Base-by-base conservation (phyloP, 2,797 vertebrate genomes). In the Enteromius afrohamiltoni region DNA sequence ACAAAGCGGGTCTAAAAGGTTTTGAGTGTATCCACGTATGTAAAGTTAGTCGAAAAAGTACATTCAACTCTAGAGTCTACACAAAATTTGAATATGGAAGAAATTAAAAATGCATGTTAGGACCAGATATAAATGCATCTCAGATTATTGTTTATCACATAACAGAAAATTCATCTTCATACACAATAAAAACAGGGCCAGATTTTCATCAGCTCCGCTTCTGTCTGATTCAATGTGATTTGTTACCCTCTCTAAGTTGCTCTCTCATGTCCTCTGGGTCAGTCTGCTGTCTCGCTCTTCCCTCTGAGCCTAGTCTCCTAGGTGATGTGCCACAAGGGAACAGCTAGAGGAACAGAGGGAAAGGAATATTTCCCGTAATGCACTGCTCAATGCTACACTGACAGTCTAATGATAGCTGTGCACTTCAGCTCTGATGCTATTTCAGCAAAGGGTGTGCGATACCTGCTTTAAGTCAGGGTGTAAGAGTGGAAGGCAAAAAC, bases 391-490 rank as follows among this genome's bases (percentile, higher is more conserved):
- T 64, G 26, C 6, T 69, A 80, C 40, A 84, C 13, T 75, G 79
- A 84, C 53, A 79, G 45, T 64, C 37, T 81, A 85, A 87, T 85
- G 69, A 85, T 37, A 85, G 23, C 86, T 80, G 31, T 68, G 37
- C 19, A 60, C 71, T 65, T 67, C 16, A 21, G 31, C 19, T 34
- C 3, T 67, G 37, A 31, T 65, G 76, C 68, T 16, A 11, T 40
- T 64, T 80, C 53, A 71, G 37, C 64, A 58, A 7, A 17, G 40
- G 16, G 17, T 74, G 51, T 37, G 17, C 2, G 31, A 55, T 83
- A 96, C 95, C 93, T 94, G 85, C 10, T 83, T 87, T 29, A 95
- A 89, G 45, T 90, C 87, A 58, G 86, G 81, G 60, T 88, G 65
- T 51, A 88, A 69, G 5, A 90, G n/a, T 1, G 85, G 19, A 29